Percentiles rank a stretch among this genome's conserved stretches.
phyloP scores from a whole-genome alignment of 92 coral and sea anemone species.

The Montipora capitata region DNA sequence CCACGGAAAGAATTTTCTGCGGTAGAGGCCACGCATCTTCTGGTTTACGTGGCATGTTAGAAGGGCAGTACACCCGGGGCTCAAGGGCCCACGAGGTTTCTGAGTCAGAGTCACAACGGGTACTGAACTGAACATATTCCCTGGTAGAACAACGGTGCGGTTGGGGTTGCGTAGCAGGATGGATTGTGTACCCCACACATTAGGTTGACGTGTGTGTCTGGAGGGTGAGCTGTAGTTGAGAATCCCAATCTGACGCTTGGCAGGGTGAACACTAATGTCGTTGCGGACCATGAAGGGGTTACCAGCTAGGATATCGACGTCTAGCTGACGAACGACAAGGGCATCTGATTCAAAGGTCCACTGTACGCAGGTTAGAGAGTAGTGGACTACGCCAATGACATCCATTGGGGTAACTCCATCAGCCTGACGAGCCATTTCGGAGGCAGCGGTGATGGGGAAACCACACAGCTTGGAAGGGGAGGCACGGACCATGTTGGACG shows the following conservation, averaged over 20 bases:
- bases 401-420: conserved; percentile 76
- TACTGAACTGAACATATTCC: conserved; percentile 60
- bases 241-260: no score
- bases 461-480: conserved; percentile 60
- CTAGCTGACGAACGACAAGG: conserved; percentile 30
- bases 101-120: no score
- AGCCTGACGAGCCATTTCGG: conserved; percentile 74
- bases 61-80: conserved; percentile 67
- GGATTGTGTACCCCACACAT: no score
- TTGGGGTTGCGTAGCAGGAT: conserved; percentile 1
- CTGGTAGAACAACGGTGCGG: conserved; percentile 58
- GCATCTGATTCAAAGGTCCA: conserved; percentile 52
- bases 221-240: no score
- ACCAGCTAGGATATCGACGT: no score
- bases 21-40: conserved; percentile 63
- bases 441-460: conserved; percentile 58
- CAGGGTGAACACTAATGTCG: no score
- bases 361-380: conserved; percentile 52
- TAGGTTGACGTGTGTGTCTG: no score
- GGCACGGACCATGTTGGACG: conserved; percentile 54
- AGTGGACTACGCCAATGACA: conserved; percentile 63
- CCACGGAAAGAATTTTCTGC: conserved; percentile 45
- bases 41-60: conserved; percentile 62
- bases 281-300: no score
- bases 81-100: conserved; percentile 16